These are phyloP conservation scores for Linnaemya vulpina DNA, from an alignment of 2,888 invertebrate species.

Conservation along the genomic window DNA sequence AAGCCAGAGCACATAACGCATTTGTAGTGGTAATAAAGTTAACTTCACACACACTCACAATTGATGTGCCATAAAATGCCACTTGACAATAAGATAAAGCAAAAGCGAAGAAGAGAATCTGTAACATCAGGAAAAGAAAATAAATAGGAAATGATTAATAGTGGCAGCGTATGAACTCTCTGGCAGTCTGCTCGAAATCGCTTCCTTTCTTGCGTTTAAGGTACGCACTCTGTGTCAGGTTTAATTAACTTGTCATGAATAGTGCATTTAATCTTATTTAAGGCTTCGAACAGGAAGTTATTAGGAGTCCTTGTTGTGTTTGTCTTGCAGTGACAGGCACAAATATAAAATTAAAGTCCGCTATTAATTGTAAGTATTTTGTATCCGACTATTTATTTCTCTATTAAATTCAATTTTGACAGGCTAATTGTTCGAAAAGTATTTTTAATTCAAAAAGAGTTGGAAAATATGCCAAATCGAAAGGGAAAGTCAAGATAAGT, in stretches of 20 bases:
- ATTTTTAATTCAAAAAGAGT: too few relatives aligned
- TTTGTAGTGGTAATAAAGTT: constrained; percentile 26
- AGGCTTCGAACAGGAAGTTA: neutral
- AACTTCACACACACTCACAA: neutral
- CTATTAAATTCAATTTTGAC: too few relatives aligned
- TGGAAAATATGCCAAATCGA: too few relatives aligned
- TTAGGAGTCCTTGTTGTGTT: too few relatives aligned
- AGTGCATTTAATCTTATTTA: neutral
- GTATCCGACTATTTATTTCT: too few relatives aligned
- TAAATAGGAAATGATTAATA: constrained; percentile 46
- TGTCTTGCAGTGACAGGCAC: too few relatives aligned
- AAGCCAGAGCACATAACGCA: constrained; percentile 1
- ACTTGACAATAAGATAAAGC: constrained; percentile 37
- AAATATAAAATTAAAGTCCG: too few relatives aligned
- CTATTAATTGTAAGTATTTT: too few relatives aligned
- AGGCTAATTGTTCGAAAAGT: too few relatives aligned
- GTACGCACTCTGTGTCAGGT: neutral
- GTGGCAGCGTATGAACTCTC: neutral
- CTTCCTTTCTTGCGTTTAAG: neutral
- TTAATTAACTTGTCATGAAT: neutral
- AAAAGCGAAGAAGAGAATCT: constrained; percentile 3
- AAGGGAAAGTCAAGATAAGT: too few relatives aligned
- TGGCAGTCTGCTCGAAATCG: neutral
- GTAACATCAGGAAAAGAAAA: constrained; percentile 1
- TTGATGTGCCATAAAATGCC: neutral